phyloP scores from a whole-genome alignment of 2,888 invertebrate species.

The Nomada lathburiana region DNA sequence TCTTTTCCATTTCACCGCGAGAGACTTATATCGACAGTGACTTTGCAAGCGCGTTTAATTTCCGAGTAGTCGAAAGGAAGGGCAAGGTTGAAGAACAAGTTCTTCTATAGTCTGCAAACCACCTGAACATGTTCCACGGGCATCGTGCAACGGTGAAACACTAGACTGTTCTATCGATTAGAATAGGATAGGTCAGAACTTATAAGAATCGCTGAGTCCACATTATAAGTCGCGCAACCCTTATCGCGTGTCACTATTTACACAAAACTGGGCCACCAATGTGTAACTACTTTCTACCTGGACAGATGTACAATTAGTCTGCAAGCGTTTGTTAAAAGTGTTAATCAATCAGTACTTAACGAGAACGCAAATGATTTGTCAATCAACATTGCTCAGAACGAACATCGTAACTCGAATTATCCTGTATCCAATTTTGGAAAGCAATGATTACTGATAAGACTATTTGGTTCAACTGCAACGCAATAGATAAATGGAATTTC shows the following conservation, averaged over 20 bases:
- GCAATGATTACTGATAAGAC: not conserved
- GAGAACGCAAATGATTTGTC: not conserved
- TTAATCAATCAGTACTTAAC: too few species aligned
- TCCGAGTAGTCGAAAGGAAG: not conserved
- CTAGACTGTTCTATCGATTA: conserved; percentile 31
- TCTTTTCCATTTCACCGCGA: too few species aligned
- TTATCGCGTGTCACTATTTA: conserved; percentile 26
- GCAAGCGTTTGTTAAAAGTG: not conserved
- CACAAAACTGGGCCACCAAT: conserved; percentile 47
- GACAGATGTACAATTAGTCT: conserved; percentile 22
- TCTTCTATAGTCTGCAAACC: not conserved
- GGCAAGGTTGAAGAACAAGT: not conserved
- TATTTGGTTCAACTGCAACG: not conserved
- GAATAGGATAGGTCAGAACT: conserved; percentile 31
- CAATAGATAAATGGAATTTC: not conserved
- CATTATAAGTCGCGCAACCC: conserved; percentile 18
- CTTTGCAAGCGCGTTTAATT: not conserved
- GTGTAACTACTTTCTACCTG: not conserved
- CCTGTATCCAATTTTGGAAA: not conserved
- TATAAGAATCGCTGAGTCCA: conserved; percentile 23
- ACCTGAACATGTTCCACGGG: not conserved
- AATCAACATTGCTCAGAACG: not conserved
- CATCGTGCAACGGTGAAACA: conserved; percentile 11
- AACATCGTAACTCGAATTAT: not conserved
- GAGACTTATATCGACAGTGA: not conserved